These are phyloP conservation scores for Armadillidium nasatum DNA, from an alignment of 1,140 invertebrate species.

Conservation along the genomic window DNA sequence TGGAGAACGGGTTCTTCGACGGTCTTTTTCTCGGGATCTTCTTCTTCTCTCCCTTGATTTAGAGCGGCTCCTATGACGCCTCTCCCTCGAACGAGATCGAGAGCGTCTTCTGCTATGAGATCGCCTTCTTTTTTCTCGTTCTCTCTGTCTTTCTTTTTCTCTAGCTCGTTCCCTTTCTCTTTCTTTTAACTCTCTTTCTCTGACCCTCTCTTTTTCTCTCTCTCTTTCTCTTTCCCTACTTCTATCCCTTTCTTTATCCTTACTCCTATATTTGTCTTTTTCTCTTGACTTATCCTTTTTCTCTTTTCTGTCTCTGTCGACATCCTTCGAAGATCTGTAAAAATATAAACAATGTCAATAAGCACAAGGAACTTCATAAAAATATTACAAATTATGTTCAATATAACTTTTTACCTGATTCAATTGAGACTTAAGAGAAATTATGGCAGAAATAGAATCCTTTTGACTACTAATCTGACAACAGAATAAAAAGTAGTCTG, in stretches of 20 bases:
- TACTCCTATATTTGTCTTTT: not conserved
- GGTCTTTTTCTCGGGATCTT: conserved; percentile 30
- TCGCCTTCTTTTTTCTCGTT: conserved; percentile 9
- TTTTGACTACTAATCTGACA: no score
- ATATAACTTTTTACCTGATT: no score
- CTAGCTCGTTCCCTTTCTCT: not conserved
- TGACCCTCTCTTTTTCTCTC: conserved; percentile 13
- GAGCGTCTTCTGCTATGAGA: conserved; percentile 41
- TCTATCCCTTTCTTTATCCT: conserved; percentile 21
- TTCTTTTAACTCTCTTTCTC: conserved; percentile 8
- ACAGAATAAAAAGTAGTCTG: no score
- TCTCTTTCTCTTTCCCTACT: conserved; percentile 23
- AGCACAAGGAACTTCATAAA: no score
- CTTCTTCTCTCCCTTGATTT: conserved; percentile 8
- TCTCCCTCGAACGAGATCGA: conserved; percentile 34
- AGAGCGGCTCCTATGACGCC: not conserved
- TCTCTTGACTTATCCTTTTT: conserved; percentile 15
- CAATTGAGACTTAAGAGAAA: no score
- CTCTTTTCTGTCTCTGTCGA: conserved; percentile 1
- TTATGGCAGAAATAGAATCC: no score
- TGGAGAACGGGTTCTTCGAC: conserved; percentile 25
- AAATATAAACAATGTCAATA: not conserved
- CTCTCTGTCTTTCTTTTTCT: conserved; percentile 18
- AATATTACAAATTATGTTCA: no score
- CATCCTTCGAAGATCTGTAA: not conserved